phyloP scores from a whole-genome alignment of 1,140 invertebrate species.

The Drosophila lacteicornis region DNA sequence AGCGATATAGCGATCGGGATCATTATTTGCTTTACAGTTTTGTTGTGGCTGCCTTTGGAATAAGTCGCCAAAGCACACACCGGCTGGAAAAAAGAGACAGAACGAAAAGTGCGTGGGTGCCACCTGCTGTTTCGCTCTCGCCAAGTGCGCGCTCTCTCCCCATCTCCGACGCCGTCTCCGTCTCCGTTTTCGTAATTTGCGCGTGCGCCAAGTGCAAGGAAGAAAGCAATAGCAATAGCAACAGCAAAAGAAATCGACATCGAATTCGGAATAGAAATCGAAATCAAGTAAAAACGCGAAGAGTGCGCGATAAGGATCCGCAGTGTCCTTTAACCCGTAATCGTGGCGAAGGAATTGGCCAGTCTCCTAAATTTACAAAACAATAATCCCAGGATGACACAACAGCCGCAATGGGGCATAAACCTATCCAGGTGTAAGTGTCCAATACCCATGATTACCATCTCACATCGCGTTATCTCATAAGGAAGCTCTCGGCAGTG shows the following conservation, averaged over 20 bases:
- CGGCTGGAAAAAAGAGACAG: not conserved
- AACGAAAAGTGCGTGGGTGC: constrained; percentile 18
- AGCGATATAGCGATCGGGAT: constrained; percentile 36
- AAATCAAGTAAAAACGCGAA: not conserved
- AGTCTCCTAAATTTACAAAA: constrained; percentile 65
- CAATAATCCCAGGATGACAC: constrained; percentile 70
- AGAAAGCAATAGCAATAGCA: constrained; percentile 8
- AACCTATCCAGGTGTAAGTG: constrained; percentile 81
- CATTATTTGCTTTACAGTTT: constrained; percentile 27
- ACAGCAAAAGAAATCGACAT: constrained; percentile 9
- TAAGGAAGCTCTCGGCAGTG: constrained; percentile 16
- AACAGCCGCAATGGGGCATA: constrained; percentile 83
- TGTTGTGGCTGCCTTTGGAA: constrained; percentile 2
- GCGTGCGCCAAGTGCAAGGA: constrained; percentile 31
- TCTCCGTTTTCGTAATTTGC: constrained; percentile 26
- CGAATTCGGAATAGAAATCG: not conserved
- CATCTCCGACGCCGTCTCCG: not conserved
- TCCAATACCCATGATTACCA: constrained; percentile 8
- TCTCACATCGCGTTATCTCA: constrained; percentile 7
- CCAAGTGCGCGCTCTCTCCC: constrained; percentile 1
- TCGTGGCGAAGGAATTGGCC: constrained; percentile 71
- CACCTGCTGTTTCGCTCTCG: constrained; percentile 7
- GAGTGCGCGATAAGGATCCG: constrained; percentile 39
- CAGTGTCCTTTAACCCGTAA: constrained; percentile 34
- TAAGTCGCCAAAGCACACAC: constrained; percentile 1